A percentile compares a stretch with the other conserved stretches of the same genome.
Conservation (phyloP, 2,888 invertebrate genomes). For the Graphium colonna region DNA sequence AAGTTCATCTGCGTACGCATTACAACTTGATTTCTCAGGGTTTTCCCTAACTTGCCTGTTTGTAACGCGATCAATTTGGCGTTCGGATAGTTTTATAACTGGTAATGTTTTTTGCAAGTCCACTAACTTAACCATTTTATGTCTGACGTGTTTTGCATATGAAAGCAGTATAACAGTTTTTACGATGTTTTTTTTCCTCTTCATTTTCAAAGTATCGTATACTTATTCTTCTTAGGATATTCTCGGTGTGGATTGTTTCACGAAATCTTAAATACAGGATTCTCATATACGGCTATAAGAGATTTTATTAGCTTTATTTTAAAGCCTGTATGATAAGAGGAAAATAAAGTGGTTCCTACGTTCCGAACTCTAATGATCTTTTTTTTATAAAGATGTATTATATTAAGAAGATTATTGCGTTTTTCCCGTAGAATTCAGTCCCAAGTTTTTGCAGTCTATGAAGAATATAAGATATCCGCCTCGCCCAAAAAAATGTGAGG, state of each 20-base stretch:
- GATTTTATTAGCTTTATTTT: too few species aligned
- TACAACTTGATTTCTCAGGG: conserved; percentile 13
- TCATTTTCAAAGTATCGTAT: neutral
- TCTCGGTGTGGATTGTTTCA: too few species aligned
- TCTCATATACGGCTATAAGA: too few species aligned
- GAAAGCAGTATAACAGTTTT: too few species aligned
- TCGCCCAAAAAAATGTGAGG: too few species aligned
- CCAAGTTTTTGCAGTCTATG: too few species aligned
- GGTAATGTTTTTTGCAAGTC: neutral
- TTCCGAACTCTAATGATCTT: too few species aligned
- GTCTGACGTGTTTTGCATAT: neutral
- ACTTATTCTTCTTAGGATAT: neutral
- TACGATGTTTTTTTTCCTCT: neutral
- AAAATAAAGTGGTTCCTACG: neutral
- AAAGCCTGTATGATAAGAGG: neutral
- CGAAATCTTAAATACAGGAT: neutral
- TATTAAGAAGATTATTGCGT: too few species aligned
- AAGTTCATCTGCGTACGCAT: neutral
- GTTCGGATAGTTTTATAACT: neutral
- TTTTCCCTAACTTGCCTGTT: conserved; percentile 17
- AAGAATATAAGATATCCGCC: too few species aligned
- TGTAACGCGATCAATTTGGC: conserved; percentile 5
- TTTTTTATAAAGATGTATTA: too few species aligned
- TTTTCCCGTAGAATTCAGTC: too few species aligned
- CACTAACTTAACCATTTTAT: neutral